phyloP scores from a whole-genome alignment of 1,140 invertebrate genomes.

The Bicyclus anynana region DNA sequence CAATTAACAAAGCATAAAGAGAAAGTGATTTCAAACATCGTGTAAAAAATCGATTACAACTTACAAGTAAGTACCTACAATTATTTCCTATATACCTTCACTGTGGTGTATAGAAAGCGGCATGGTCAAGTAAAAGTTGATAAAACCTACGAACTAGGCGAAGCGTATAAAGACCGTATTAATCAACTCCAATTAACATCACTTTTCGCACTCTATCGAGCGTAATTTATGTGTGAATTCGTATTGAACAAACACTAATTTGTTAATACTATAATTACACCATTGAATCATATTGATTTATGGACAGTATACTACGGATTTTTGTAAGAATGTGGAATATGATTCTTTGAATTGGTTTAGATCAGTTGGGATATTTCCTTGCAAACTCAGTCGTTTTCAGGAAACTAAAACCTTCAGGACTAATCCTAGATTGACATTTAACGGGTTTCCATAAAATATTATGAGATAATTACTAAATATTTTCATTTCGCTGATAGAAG shows the following conservation, averaged over 20 bases:
- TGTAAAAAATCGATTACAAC: not conserved
- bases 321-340: no score
- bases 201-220: not conserved
- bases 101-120: not conserved
- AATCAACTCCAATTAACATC: not conserved
- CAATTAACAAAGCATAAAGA: not conserved
- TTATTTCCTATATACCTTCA: not conserved
- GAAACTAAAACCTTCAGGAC: no score
- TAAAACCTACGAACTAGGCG: not conserved
- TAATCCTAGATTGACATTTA: no score
- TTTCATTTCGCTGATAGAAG: no score
- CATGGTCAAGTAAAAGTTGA: not conserved
- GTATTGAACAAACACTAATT: not conserved
- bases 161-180: not conserved
- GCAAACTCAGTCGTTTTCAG: no score
- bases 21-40: not conserved
- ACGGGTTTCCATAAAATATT: no score
- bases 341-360: no score
- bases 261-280: not conserved
- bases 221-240: not conserved
- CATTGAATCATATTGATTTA: not conserved
- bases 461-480: no score
- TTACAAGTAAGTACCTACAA: not conserved
- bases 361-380: no score
- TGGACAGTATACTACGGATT: no score